Base-by-base conservation (phyloP, 1,140 invertebrate species). In the Ephestia elutella region DNA sequence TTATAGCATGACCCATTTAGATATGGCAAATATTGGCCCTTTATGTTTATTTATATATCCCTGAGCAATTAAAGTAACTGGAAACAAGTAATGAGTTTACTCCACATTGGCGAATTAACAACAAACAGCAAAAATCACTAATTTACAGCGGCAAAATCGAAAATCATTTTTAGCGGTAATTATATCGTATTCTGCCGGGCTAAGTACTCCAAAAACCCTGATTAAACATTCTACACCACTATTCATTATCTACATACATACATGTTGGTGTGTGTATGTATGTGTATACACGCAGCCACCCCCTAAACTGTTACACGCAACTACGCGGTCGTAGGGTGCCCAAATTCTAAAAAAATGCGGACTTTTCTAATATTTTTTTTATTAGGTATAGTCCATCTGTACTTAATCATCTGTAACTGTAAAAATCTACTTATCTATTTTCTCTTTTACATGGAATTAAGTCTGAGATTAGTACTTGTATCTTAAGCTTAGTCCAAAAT, bases 181-280 rank as follows among this genome's bases (percentile, higher is more conserved):
- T 81, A 83, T 79, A 76, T 80, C 72, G 78, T 81, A 78, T 81
- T 80, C 82, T 70, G 75, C 68, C 80, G 82, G 85, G 85, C 79
- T 83, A 86, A 85, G 80, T 87, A 84, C 81, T 75, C 83, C 78
- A 77, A 87, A n/a, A 87, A 84, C 77, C 80, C 72, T 84, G 80
- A 87, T 87, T 87, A 83, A 86, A 84, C 79, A 83, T 85, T 82
- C 80, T 87, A 84, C 82, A 75, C 77, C 74, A 84, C 84, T 87
- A 85, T 85, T 85, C 80, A 81, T 85, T 85, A 85, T 75, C 79
- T 80, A 78, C 76, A 73, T 60, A 65, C 53, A 59, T 38, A 64
- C 71, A 68, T 70, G 61, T 56, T 59, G 44, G 60, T 68, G 65
- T 70, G 73, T 75, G 64, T 73, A 66, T 66, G 7, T 25, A 7